A percentile compares a stretch with the other conserved stretches of the same genome.
Conservation (phyloP, 2,113 vertebrate genomes). For the Oryzias curvinotus region DNA sequence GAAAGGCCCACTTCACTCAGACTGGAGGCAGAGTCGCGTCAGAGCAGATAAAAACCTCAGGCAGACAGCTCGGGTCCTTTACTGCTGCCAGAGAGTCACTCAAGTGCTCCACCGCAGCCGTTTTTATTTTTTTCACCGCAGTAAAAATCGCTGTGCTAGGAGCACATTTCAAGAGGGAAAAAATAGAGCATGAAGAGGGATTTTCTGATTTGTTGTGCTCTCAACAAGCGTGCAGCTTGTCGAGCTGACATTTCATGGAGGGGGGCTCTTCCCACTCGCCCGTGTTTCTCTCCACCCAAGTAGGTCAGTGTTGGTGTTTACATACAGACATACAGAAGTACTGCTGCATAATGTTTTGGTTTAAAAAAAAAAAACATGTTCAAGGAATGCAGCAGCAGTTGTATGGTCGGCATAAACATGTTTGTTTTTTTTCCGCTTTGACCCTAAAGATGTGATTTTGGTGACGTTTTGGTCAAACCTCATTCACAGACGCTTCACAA, state of each 20-base stretch:
- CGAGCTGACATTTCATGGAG: not conserved
- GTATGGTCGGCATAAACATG: no score
- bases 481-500: no score
- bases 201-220: slow-evolving; percentile 24
- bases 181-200: slow-evolving; percentile 30
- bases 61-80: slow-evolving; percentile 33
- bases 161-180: slow-evolving; percentile 35
- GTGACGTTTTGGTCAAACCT: no score
- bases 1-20: not conserved
- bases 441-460: no score
- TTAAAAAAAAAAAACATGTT: no score
- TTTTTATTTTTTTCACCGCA: slow-evolving; percentile 8
- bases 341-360: no score
- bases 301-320: not conserved
- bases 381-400: no score
- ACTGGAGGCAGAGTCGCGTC: slow-evolving; percentile 30
- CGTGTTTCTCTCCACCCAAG: not conserved
- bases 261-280: slow-evolving; percentile 3
- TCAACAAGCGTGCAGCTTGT: slow-evolving; percentile 5
- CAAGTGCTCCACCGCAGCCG: slow-evolving; percentile 12
- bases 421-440: no score
- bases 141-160: slow-evolving; percentile 26
- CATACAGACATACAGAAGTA: no score
- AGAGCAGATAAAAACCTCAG: slow-evolving; percentile 28
- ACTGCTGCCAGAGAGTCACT: slow-evolving; percentile 5